Percentiles rank a stretch among this genome's conserved stretches.
Conservation (phyloP, 2,797 vertebrate genomes). For the Semaprochilodus insignis region DNA sequence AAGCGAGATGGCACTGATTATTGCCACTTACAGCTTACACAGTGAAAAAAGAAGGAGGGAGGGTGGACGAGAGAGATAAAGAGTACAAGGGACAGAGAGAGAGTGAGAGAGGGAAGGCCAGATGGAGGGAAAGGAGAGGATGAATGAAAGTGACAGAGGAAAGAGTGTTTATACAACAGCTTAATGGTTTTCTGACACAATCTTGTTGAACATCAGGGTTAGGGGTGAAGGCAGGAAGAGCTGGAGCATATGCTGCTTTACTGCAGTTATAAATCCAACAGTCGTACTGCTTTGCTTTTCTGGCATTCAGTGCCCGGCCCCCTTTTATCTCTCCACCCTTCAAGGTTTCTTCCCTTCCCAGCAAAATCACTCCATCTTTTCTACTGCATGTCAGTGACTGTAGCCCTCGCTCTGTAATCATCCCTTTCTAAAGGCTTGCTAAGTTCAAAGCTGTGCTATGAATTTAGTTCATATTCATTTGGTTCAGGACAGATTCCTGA, state of each 20-base stretch:
- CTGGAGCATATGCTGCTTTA: conserved; percentile 28
- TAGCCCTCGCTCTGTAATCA: conserved; percentile 11
- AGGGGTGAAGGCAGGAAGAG: conserved; percentile 17
- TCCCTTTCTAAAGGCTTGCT: not conserved
- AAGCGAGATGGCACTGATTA: conserved; percentile 33
- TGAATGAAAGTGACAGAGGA: conserved; percentile 35
- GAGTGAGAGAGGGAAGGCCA: conserved; percentile 7
- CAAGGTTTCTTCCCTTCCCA: not conserved
- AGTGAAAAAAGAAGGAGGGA: not conserved
- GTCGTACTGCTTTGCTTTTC: not conserved
- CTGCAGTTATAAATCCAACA: conserved; percentile 5
- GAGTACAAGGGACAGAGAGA: not conserved
- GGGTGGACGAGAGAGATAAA: not conserved
- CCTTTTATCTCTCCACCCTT: not conserved
- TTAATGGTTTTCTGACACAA: conserved; percentile 31
- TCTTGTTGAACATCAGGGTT: conserved; percentile 14
- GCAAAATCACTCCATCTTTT: not conserved
- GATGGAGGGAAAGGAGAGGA: conserved; percentile 6
- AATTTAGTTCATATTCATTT: not conserved
- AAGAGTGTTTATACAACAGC: conserved; percentile 30
- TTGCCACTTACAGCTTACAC: conserved; percentile 23
- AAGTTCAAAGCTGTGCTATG: not conserved
- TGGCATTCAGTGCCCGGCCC: not conserved
- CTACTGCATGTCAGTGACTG: not conserved
- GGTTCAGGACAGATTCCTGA: too few relatives aligned